phyloP scores from a whole-genome alignment of 2,888 invertebrate species.

The Tribolium freemani region DNA sequence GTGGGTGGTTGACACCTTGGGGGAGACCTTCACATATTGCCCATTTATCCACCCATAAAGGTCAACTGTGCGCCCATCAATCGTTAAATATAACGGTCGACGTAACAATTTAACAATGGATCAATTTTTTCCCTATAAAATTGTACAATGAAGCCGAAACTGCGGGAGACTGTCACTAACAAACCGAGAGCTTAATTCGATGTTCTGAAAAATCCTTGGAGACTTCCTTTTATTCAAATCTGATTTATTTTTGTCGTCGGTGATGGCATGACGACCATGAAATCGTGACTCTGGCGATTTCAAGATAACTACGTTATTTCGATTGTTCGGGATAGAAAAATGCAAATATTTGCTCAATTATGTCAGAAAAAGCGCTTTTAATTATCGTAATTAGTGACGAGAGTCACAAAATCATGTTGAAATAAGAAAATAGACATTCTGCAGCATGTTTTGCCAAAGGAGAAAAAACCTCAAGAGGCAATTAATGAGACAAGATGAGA shows the following conservation, averaged over 20 bases:
- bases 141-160: constrained; percentile 18
- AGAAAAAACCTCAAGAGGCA: not conserved
- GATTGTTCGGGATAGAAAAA: too few relatives aligned
- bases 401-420: not conserved
- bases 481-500: constrained; percentile 13
- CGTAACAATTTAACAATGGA: constrained; percentile 1
- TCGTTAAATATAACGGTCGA: constrained; percentile 16
- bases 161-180: constrained; percentile 11
- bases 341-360: too few relatives aligned
- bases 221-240: constrained; percentile 28
- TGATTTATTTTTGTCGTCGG: constrained; percentile 29
- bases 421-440: not conserved
- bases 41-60: constrained; percentile 13
- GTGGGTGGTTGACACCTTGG: constrained; percentile 43
- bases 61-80: constrained; percentile 6
- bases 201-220: constrained; percentile 10
- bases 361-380: not conserved
- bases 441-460: not conserved
- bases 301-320: too few relatives aligned
- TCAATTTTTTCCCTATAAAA: constrained; percentile 5
- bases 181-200: constrained; percentile 16
- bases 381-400: not conserved
- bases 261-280: constrained; percentile 11
- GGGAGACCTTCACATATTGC: constrained; percentile 40
- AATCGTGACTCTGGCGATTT: constrained; percentile 1